Percentiles rank a stretch among this genome's conserved stretches.
These are phyloP conservation scores for Vulpes ferrilata DNA, from an alignment of 2,113 vertebrate species.

Conservation along the genomic window DNA sequence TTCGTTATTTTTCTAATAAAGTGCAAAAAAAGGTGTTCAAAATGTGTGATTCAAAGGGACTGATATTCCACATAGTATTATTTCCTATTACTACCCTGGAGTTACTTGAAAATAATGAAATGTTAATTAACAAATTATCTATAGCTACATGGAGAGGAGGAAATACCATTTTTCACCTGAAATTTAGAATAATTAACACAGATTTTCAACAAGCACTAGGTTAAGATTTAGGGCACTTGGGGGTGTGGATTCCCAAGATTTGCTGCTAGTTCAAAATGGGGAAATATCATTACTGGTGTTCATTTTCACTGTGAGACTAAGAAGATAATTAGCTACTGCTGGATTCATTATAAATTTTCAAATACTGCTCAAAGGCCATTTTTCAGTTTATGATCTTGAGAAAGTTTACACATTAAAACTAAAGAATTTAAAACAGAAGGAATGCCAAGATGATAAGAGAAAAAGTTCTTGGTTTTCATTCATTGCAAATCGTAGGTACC, in stretches of 20 bases:
- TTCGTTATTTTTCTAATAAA: neutral
- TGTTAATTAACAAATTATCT: slow-evolving; percentile 56
- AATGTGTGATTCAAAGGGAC: slow-evolving; percentile 18
- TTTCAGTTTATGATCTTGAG: slow-evolving; percentile 25
- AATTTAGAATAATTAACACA: neutral
- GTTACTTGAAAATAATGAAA: slow-evolving; percentile 48
- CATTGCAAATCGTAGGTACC: neutral
- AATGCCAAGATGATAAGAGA: neutral
- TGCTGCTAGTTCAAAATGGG: neutral
- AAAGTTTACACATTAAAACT: neutral
- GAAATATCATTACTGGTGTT: neutral
- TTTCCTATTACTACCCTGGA: neutral
- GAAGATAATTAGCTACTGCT: neutral
- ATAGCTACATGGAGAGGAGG: neutral
- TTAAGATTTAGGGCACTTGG: neutral
- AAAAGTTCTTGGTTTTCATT: neutral
- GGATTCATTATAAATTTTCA: neutral
- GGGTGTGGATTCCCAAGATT: neutral
- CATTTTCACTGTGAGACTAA: neutral
- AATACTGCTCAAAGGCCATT: neutral
- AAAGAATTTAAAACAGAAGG: neutral
- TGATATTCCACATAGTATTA: neutral
- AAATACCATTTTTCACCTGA: neutral
- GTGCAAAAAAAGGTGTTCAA: neutral
- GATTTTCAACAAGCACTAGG: neutral